Conservation (phyloP, 2,888 invertebrate species). For the Stenolophus ochropezus region DNA sequence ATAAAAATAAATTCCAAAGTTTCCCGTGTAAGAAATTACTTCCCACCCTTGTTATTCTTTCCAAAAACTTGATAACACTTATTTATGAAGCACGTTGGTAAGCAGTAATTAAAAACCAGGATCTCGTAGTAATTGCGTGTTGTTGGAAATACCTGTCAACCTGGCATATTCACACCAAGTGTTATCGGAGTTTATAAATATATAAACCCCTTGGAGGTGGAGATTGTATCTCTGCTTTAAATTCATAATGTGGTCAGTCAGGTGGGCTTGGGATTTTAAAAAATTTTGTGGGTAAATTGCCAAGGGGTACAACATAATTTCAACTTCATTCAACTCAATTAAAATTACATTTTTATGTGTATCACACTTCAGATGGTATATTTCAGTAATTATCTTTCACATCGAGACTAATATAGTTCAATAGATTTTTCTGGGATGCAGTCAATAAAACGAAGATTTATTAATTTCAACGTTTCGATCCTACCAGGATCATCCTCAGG, state of each 20-base stretch:
- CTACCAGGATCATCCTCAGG: too few species aligned
- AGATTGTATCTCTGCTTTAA: constrained; percentile 20
- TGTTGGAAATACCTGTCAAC: not conserved
- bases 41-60: constrained; percentile 16
- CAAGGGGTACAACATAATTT: constrained; percentile 32
- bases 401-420: too few species aligned
- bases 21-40: constrained; percentile 16
- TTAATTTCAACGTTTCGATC: too few species aligned
- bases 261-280: not conserved
- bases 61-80: constrained; percentile 30
- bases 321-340: constrained; percentile 31
- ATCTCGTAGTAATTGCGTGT: not conserved
- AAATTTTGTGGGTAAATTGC: constrained; percentile 12
- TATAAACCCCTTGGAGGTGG: not conserved
- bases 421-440: too few species aligned
- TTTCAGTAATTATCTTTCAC: too few species aligned
- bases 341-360: constrained; percentile 1
- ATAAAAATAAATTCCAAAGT: constrained; percentile 34
- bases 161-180: constrained; percentile 25
- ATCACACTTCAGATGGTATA: too few species aligned
- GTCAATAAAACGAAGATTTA: too few species aligned
- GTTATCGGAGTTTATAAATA: constrained; percentile 47
- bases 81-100: not conserved
- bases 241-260: constrained; percentile 26
- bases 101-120: constrained; percentile 29